A percentile compares a stretch with the other conserved stretches of the same genome.
These are phyloP conservation scores for Zaprionus kolodkinae DNA, from an alignment of 1,140 invertebrate species.

Conservation along the genomic window DNA sequence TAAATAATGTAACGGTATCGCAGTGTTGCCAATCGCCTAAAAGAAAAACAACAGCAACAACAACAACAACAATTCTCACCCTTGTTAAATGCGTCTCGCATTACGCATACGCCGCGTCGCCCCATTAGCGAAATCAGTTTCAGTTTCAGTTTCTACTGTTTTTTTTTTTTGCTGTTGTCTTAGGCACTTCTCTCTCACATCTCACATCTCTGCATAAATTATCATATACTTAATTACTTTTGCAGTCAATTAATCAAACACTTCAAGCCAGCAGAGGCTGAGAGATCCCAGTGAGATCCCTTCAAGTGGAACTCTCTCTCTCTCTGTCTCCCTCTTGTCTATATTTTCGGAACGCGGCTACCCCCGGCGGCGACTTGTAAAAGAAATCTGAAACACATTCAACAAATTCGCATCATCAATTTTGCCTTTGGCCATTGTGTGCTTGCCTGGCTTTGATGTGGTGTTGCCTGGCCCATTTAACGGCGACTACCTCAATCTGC, in stretches of 20 bases:
- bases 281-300: slow-evolving; percentile 11
- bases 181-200: slow-evolving; percentile 2
- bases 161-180: slow-evolving; percentile 2
- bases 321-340: neutral
- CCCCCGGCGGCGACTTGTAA: slow-evolving; percentile 56
- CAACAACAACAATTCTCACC: slow-evolving; percentile 17
- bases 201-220: slow-evolving; percentile 51
- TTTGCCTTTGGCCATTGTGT: slow-evolving; percentile 51
- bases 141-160: slow-evolving; percentile 3
- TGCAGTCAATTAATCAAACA: slow-evolving; percentile 68
- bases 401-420: slow-evolving; percentile 54
- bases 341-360: slow-evolving; percentile 46
- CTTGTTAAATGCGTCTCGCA: slow-evolving; percentile 16
- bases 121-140: slow-evolving; percentile 31
- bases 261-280: slow-evolving; percentile 33
- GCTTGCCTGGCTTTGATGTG: slow-evolving; percentile 45
- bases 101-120: slow-evolving; percentile 64
- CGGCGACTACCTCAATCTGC: slow-evolving; percentile 27
- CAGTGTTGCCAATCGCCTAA: slow-evolving; percentile 1
- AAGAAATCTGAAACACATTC: slow-evolving; percentile 47
- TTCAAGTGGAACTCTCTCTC: slow-evolving; percentile 25
- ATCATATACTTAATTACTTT: slow-evolving; percentile 66
- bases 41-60: too few relatives aligned
- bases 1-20: slow-evolving; percentile 13
- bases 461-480: slow-evolving; percentile 66